Conservation (phyloP, 2,888 invertebrate species). For the Meiosimyza decipiens region DNA sequence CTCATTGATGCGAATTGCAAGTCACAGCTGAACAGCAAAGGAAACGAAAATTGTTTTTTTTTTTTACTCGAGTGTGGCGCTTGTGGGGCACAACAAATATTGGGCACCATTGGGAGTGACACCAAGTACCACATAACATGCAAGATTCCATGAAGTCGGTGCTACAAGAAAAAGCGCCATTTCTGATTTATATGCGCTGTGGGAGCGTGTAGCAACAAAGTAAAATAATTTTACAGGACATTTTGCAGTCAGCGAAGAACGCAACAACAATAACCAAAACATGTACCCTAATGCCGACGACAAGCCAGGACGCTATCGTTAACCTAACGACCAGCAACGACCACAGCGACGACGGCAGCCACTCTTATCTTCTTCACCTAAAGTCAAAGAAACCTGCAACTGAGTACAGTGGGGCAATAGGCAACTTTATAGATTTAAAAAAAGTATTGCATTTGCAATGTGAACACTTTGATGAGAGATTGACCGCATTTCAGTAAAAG, state of each 20-base stretch:
- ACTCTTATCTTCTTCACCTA: slow-evolving; percentile 8
- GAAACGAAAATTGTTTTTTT: too few relatives aligned
- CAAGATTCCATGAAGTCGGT: not conserved
- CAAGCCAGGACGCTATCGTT: slow-evolving; percentile 15
- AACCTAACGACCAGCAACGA: slow-evolving; percentile 51
- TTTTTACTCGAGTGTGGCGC: too few relatives aligned
- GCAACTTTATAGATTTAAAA: slow-evolving; percentile 45
- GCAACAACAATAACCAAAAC: slow-evolving; percentile 30
- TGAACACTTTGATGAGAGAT: slow-evolving; percentile 51
- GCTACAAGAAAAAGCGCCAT: slow-evolving; percentile 32
- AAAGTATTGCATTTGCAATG: slow-evolving; percentile 8
- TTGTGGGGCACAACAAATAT: too few relatives aligned
- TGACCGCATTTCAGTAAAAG: too few relatives aligned
- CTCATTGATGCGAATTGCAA: slow-evolving; percentile 28
- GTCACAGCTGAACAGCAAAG: slow-evolving; percentile 6
- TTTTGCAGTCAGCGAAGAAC: slow-evolving; percentile 47
- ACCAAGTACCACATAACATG: too few relatives aligned
- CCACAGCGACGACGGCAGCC: not conserved
- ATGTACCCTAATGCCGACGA: slow-evolving; percentile 9
- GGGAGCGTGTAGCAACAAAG: slow-evolving; percentile 43
- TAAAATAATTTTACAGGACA: slow-evolving; percentile 51
- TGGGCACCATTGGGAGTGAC: too few relatives aligned
- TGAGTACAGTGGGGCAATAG: too few relatives aligned
- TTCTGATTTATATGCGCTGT: slow-evolving; percentile 47
- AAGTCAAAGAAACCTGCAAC: too few relatives aligned